These are phyloP conservation scores for Elysia chlorotica DNA, from an alignment of 1,140 invertebrate species.

Conservation along the genomic window DNA sequence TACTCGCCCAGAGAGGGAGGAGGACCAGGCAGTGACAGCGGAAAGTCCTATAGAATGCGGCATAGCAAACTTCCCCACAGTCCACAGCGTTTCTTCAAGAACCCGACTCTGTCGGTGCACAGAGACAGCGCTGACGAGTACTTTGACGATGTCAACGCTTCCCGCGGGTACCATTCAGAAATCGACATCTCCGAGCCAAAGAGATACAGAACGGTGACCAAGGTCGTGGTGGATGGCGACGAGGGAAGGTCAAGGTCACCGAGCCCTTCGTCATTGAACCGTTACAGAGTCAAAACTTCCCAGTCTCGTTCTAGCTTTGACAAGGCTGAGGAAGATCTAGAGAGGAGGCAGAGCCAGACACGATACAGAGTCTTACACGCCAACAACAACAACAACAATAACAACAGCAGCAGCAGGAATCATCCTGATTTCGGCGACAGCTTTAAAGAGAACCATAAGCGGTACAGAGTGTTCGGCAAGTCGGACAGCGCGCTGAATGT, in stretches of 20 bases:
- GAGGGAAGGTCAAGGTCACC: not conserved
- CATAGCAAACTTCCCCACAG: constrained; percentile 8
- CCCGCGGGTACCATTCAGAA: no score
- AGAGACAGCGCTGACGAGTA: constrained; percentile 10
- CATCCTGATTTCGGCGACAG: not conserved
- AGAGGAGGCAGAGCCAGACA: no score
- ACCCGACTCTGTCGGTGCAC: constrained; percentile 2
- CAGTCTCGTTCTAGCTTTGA: not conserved
- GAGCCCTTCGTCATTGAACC: constrained; percentile 1
- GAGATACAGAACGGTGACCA: constrained; percentile 9
- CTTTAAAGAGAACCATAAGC: not conserved
- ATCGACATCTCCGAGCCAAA: no score
- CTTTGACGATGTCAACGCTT: no score
- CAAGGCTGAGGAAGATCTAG: not conserved
- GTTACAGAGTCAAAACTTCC: not conserved
- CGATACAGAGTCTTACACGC: no score
- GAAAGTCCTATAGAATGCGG: not conserved
- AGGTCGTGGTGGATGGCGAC: constrained; percentile 3
- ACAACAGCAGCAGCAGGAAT: no score
- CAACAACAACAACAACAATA: no score
- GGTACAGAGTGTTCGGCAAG: constrained; percentile 3
- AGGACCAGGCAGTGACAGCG: not conserved
- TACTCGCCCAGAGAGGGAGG: no score
- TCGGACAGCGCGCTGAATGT: constrained; percentile 1
- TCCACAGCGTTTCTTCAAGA: constrained; percentile 19